Base-by-base conservation (phyloP, 64 coral and sea anemone genomes). In the Stichodactyla helianthus region DNA sequence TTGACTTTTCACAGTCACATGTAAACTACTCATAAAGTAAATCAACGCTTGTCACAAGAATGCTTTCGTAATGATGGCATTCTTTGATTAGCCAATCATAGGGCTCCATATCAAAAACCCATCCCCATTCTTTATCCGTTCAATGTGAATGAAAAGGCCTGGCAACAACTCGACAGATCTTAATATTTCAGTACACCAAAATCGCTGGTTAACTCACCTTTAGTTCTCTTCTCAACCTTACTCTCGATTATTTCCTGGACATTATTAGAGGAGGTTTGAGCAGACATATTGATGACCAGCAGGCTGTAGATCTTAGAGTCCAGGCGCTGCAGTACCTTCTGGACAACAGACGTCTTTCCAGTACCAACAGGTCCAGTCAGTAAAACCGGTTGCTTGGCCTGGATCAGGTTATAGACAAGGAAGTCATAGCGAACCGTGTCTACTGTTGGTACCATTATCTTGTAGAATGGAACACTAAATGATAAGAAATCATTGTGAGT, bases 181-280 rank as follows among this genome's bases (percentile, higher is more conserved):
- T 23, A 71, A 71, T 70, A 44, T 58, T 58, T 58, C 55, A 9
- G 65, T 5, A 25, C 65, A 70, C 20, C 6, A 2, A 22, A 70
- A 22, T 74, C 25, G 18, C 13, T 74, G 8, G 25, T 12, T 13
- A 74, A 74, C 68, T 74, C 8, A 99, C 97, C 97, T 86, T 99
- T 99, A 23, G 97, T 99, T 86, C 97, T 79, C 84, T 99, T 99
- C 86, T 99, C 97, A 13, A 99, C 97, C 50, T 94, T 92, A 51
- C 93, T 99, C 78, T 99, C 97, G 14, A 99, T 99, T 82, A 99
- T 99, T 20, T 99, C 97, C 71, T 99, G 97, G 5, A 99, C 97
- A 35, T 99, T 95, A 77, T 99, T 99, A 12, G 97, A 95, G 18
- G 93, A 81, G 5, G 97, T 99, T 91, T 99, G 97, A 51, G 97